phyloP scores from a whole-genome alignment of 2,888 invertebrate species.

The Nemotelus pantherinus region DNA sequence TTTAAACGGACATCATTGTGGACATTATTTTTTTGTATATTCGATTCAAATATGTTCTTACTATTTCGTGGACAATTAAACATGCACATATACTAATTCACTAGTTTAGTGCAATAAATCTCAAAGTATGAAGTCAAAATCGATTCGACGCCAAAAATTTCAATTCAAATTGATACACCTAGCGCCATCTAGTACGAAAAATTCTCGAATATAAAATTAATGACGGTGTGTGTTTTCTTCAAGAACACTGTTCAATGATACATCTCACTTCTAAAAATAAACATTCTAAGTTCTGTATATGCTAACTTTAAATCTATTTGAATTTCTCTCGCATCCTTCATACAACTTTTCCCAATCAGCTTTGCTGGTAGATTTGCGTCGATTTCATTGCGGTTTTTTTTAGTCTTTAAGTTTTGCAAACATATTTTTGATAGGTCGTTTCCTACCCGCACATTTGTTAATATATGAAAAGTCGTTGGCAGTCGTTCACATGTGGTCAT shows the following conservation, averaged over 20 bases:
- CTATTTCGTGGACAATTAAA: too few species aligned
- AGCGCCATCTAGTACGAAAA: slow-evolving; percentile 10
- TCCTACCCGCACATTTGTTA: not conserved
- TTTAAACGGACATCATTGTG: too few species aligned
- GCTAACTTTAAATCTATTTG: slow-evolving; percentile 1
- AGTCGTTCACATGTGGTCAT: too few species aligned
- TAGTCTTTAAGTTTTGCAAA: too few species aligned
- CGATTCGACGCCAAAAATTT: too few species aligned
- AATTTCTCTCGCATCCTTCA: slow-evolving; percentile 11
- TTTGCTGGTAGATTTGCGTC: not conserved
- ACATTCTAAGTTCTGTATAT: not conserved
- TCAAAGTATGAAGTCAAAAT: too few species aligned
- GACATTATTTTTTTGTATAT: too few species aligned
- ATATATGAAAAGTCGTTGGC: not conserved
- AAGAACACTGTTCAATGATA: slow-evolving; percentile 7
- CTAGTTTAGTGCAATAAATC: too few species aligned
- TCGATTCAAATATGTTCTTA: too few species aligned
- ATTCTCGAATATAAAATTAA: not conserved
- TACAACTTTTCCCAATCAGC: not conserved
- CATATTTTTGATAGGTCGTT: too few species aligned
- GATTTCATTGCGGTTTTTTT: not conserved
- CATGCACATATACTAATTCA: too few species aligned
- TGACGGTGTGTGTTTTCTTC: not conserved
- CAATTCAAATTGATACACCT: slow-evolving; percentile 9
- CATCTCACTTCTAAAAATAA: slow-evolving; percentile 31